These are phyloP conservation scores for Spodoptera littoralis DNA, from an alignment of 2,888 invertebrate species.

Conservation along the genomic window DNA sequence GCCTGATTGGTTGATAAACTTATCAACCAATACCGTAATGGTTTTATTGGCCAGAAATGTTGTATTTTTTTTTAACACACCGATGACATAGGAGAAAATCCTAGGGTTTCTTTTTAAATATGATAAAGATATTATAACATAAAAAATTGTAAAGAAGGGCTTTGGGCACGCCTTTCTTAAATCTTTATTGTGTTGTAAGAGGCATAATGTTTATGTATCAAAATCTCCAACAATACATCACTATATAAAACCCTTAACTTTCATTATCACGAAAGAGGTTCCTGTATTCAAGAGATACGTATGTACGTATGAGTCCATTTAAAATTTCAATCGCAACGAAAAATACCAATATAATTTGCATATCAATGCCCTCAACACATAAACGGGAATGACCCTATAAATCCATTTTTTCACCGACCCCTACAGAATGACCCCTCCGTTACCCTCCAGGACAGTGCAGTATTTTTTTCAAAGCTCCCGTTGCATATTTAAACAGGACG, in stretches of 20 bases:
- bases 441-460: constrained; percentile 64
- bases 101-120: too few species aligned
- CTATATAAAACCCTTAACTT: background rate
- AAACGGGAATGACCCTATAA: constrained; percentile 54
- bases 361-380: constrained; percentile 44
- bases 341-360: constrained; percentile 45
- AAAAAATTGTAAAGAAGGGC: too few species aligned
- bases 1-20: too few species aligned
- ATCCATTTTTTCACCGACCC: constrained; percentile 64
- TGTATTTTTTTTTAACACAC: too few species aligned
- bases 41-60: too few species aligned
- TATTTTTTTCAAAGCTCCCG: constrained; percentile 68
- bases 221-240: too few species aligned
- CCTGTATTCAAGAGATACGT: background rate
- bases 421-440: constrained; percentile 61
- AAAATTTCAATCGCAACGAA: constrained; percentile 16
- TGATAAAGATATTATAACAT: too few species aligned
- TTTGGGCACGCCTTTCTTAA: too few species aligned
- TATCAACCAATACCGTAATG: too few species aligned
- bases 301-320: background rate
- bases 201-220: too few species aligned
- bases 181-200: too few species aligned
- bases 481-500: constrained; percentile 72
- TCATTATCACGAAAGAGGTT: background rate
- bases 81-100: too few species aligned